Evolutionary conservation across 2,888 invertebrate genomes (phyloP).

Genomic region (Neocrepidodera transversa): DNA sequence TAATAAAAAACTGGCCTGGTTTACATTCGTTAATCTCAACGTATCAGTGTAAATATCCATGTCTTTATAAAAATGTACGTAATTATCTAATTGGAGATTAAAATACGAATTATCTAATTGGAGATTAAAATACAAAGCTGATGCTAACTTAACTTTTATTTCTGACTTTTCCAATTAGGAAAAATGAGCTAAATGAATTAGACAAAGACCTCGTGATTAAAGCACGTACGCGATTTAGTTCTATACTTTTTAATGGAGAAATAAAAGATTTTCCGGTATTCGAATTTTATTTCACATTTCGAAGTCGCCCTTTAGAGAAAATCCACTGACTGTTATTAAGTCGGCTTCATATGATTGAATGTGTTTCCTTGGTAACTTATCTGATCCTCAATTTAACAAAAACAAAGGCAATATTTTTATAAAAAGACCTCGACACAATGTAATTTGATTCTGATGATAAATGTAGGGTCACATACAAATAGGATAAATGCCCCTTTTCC

Average conservation of each 20-base stretch:
- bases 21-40: no score
- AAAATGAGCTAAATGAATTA: neutral
- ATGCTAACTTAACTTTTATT: no score
- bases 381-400: constrained; percentile 34
- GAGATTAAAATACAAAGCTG: no score
- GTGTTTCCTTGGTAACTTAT: constrained; percentile 30
- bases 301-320: constrained; percentile 6
- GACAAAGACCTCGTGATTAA: neutral
- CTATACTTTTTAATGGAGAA: constrained; percentile 4
- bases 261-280: constrained; percentile 14
- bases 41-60: no score
- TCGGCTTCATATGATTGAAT: constrained; percentile 28
- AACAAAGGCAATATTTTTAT: constrained; percentile 37
- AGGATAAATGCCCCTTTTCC: constrained; percentile 26
- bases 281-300: constrained; percentile 15
- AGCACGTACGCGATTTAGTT: constrained; percentile 3
- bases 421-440: constrained; percentile 30
- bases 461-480: constrained; percentile 30
- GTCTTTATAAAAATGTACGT: no score
- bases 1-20: no score
- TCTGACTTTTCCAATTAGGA: neutral
- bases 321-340: constrained; percentile 20
- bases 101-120: no score
- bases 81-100: no score
- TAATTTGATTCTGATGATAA: constrained; percentile 32